Percentiles rank a stretch among this genome's conserved stretches.
These are phyloP conservation scores for Coryphaenoides rupestris DNA, from an alignment of 2,113 vertebrate species.

Conservation along the genomic window DNA sequence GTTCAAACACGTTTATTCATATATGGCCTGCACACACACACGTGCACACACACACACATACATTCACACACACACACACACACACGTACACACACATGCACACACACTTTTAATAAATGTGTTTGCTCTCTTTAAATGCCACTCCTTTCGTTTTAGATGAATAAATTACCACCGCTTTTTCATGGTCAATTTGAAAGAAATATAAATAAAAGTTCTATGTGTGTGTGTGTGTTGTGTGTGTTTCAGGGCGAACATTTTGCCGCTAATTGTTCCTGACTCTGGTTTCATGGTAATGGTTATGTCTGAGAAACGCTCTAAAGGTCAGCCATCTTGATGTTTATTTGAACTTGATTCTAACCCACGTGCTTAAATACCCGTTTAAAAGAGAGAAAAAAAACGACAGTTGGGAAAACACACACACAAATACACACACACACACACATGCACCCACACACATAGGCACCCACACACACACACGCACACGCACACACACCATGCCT, in stretches of 20 bases:
- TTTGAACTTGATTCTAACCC: constrained; percentile 33
- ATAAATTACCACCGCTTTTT: constrained; percentile 30
- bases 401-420: constrained; percentile 6
- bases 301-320: constrained; percentile 45
- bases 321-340: constrained; percentile 58
- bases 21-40: too few species aligned
- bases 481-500: constrained; percentile 16
- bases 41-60: too few species aligned
- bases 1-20: neutral
- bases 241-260: constrained; percentile 23
- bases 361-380: constrained; percentile 28
- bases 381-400: constrained; percentile 9
- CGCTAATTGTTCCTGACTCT: constrained; percentile 40
- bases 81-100: neutral
- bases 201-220: constrained; percentile 30
- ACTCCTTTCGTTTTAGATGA: constrained; percentile 37
- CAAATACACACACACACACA: too few species aligned
- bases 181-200: constrained; percentile 47
- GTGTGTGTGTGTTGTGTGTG: constrained; percentile 12
- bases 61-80: neutral
- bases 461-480: too few species aligned
- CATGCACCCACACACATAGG: too few species aligned
- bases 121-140: constrained; percentile 28
- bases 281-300: constrained; percentile 36
- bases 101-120: neutral